These are phyloP conservation scores for Chionis minor DNA, from an alignment of 2,113 vertebrate species.

Conservation along the genomic window DNA sequence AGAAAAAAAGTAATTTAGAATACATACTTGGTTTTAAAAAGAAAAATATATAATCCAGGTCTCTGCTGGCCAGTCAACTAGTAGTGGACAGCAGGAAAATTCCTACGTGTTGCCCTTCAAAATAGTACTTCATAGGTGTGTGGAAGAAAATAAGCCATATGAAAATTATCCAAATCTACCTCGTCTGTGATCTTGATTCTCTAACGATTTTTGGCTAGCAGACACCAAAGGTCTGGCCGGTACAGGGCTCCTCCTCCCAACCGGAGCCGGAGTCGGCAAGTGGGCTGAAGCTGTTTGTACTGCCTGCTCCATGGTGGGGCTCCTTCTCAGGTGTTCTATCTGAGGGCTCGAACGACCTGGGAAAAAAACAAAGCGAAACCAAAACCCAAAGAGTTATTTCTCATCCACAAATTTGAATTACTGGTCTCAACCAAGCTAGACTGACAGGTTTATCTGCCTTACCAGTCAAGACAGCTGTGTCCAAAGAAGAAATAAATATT, in stretches of 20 bases:
- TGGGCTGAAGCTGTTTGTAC: slow-evolving; percentile 82
- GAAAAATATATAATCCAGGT: neutral
- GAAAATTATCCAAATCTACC: slow-evolving; percentile 72
- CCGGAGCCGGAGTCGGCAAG: slow-evolving; percentile 74
- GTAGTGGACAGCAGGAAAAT: neutral
- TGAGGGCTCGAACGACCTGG: slow-evolving; percentile 86
- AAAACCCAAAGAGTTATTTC: slow-evolving; percentile 24
- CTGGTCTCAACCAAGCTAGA: slow-evolving; percentile 32
- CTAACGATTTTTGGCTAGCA: slow-evolving; percentile 84
- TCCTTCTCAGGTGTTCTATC: slow-evolving; percentile 84
- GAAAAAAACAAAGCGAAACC: neutral
- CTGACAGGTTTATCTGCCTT: slow-evolving; percentile 13
- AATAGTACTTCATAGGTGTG: neutral
- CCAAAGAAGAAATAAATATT: neutral
- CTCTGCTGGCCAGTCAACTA: neutral
- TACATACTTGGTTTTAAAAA: neutral
- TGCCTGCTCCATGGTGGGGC: slow-evolving; percentile 82
- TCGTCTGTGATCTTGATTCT: slow-evolving; percentile 87
- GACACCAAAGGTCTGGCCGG: slow-evolving; percentile 75
- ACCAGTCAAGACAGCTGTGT: neutral
- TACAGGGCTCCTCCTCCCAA: slow-evolving; percentile 84
- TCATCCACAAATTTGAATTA: neutral
- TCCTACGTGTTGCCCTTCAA: neutral
- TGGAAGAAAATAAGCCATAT: neutral
- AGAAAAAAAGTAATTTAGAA: neutral